Percentiles rank a stretch among this genome's conserved stretches.
Conservation (phyloP, 2,797 vertebrate genomes). For the Cheirogaleus major region DNA sequence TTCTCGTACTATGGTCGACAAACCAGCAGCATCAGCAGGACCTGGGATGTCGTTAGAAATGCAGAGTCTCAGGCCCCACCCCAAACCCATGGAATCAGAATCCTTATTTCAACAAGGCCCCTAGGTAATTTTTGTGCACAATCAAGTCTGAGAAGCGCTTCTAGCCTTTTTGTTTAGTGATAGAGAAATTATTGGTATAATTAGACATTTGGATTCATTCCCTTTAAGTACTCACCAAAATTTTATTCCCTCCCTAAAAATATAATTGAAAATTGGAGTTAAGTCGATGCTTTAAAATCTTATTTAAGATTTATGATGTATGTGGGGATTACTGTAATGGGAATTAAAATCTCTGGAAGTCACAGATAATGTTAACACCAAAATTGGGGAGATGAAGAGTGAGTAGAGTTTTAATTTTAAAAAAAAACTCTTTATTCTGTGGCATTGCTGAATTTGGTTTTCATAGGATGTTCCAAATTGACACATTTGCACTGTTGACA, state of each 20-base stretch:
- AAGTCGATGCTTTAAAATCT: not conserved
- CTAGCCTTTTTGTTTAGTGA: not conserved
- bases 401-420: not conserved
- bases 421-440: not conserved
- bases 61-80: not conserved
- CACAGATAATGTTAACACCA: not conserved
- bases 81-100: not conserved
- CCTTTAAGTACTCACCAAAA: not conserved
- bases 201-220: not conserved
- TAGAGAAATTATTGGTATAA: not conserved
- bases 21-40: not conserved
- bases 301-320: not conserved
- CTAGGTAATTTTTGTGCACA: not conserved
- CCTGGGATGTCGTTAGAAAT: not conserved
- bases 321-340: not conserved
- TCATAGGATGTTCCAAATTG: not conserved
- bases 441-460: not conserved
- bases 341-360: conserved; percentile 10
- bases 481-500: not conserved
- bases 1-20: not conserved
- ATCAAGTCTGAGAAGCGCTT: not conserved
- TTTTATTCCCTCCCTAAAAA: conserved; percentile 35
- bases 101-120: not conserved
- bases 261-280: not conserved
- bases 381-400: not conserved